Conservation (phyloP, 2,888 invertebrate genomes). For the Fabriciana adippe region DNA sequence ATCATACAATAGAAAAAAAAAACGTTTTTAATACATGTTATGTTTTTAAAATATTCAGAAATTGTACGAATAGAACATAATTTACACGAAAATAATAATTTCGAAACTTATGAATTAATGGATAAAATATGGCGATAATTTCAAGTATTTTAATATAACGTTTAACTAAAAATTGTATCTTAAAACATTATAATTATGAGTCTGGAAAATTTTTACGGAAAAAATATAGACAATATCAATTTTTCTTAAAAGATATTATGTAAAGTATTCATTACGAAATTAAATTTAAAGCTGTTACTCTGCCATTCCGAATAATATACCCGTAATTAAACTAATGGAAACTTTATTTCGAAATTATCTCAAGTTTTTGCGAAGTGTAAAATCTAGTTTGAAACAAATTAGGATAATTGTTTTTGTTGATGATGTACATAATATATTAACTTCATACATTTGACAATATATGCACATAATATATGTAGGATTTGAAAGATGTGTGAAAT, state of each 20-base stretch:
- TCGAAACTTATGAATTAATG: neutral
- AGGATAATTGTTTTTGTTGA: neutral
- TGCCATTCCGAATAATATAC: neutral
- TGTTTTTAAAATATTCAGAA: too few relatives aligned
- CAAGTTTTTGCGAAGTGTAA: neutral
- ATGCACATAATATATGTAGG: too few relatives aligned
- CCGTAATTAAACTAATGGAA: slow-evolving; percentile 5
- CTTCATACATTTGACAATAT: neutral
- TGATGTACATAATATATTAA: neutral
- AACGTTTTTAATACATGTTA: too few relatives aligned
- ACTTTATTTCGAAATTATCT: slow-evolving; percentile 7
- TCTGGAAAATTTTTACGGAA: neutral
- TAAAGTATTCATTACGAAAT: slow-evolving; percentile 15
- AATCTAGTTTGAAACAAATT: neutral
- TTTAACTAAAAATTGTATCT: slow-evolving; percentile 2
- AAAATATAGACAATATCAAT: slow-evolving; percentile 6
- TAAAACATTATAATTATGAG: slow-evolving; percentile 1
- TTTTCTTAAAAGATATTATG: neutral
- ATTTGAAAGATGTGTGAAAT: too few relatives aligned
- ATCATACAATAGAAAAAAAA: too few relatives aligned
- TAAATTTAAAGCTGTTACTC: slow-evolving; percentile 4
- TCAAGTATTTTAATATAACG: neutral
- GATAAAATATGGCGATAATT: neutral
- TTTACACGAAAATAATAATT: too few relatives aligned
- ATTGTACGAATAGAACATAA: too few relatives aligned